Percentiles rank a stretch among this genome's conserved stretches.
These are phyloP conservation scores for Echiichthys vipera DNA, from an alignment of 2,797 vertebrate species.

Conservation along the genomic window DNA sequence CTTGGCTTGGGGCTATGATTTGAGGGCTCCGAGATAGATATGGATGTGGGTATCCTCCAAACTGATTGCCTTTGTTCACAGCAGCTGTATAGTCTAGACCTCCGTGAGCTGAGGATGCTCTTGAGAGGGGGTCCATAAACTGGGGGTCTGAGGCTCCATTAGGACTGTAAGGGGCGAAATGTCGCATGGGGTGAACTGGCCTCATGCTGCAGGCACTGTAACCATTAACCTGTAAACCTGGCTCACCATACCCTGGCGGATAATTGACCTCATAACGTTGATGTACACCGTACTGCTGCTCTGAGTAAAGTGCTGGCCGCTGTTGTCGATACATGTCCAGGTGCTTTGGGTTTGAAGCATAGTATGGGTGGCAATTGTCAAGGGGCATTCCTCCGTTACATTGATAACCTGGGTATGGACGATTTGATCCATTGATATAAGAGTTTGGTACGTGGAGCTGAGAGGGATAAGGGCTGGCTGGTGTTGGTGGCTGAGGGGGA, in stretches of 20 bases:
- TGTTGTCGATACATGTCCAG: constrained; percentile 91
- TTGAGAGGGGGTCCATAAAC: constrained; percentile 86
- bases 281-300: constrained; percentile 89
- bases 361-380: constrained; percentile 89
- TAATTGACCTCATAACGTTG: constrained; percentile 89
- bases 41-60: constrained; percentile 83
- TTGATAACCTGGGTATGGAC: constrained; percentile 89
- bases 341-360: constrained; percentile 89
- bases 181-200: constrained; percentile 84
- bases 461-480: constrained; percentile 86
- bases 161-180: constrained; percentile 85
- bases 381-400: constrained; percentile 90
- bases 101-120: constrained; percentile 82
- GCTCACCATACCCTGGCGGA: constrained; percentile 87
- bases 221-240: constrained; percentile 89
- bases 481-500: constrained; percentile 83
- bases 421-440: constrained; percentile 90
- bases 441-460: constrained; percentile 86
- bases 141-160: constrained; percentile 83
- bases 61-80: constrained; percentile 86
- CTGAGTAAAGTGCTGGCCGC: constrained; percentile 88
- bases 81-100: constrained; percentile 84
- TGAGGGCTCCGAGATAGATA: constrained; percentile 83
- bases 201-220: constrained; percentile 87
- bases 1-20: constrained; percentile 82